Conservation (phyloP, 1,140 invertebrate species). For the Meloidogyne floridensis region DNA sequence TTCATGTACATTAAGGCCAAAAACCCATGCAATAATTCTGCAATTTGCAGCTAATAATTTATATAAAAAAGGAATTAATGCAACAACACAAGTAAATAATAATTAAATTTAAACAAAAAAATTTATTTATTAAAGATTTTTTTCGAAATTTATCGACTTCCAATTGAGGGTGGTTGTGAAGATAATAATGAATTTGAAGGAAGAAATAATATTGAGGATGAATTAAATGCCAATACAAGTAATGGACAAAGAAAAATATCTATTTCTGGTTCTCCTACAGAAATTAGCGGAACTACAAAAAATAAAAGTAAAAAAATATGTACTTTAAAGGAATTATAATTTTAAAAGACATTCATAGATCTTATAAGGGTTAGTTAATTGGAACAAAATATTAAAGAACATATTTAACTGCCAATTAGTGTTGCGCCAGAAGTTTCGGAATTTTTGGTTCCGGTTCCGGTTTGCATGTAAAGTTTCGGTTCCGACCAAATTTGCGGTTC, state of each 20-base stretch:
- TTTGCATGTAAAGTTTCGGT: too few relatives aligned
- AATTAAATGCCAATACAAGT: not conserved
- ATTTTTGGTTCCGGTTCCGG: too few relatives aligned
- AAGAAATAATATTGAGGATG: not conserved
- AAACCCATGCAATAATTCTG: conserved; percentile 54
- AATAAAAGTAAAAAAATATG: not conserved
- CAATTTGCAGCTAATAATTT: conserved; percentile 56
- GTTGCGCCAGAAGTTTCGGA: too few relatives aligned
- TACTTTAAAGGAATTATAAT: not conserved
- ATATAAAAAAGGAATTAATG: conserved; percentile 36
- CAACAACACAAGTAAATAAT: conserved; percentile 40
- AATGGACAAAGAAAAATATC: not conserved
- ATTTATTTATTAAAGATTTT: conserved; percentile 40
- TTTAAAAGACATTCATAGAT: not conserved
- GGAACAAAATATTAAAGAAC: too few relatives aligned
- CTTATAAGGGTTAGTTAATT: too few relatives aligned
- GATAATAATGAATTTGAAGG: conserved; percentile 26
- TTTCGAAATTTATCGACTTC: conserved; percentile 50
- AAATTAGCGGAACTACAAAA: not conserved
- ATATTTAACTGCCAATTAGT: too few relatives aligned
- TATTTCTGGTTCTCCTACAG: not conserved
- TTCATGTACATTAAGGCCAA: conserved; percentile 51
- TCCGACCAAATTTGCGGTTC: too few relatives aligned
- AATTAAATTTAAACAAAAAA: not conserved
- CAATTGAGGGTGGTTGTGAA: not conserved